Conservation (phyloP, 2,797 vertebrate species). For the Acropternis orthonyx region DNA sequence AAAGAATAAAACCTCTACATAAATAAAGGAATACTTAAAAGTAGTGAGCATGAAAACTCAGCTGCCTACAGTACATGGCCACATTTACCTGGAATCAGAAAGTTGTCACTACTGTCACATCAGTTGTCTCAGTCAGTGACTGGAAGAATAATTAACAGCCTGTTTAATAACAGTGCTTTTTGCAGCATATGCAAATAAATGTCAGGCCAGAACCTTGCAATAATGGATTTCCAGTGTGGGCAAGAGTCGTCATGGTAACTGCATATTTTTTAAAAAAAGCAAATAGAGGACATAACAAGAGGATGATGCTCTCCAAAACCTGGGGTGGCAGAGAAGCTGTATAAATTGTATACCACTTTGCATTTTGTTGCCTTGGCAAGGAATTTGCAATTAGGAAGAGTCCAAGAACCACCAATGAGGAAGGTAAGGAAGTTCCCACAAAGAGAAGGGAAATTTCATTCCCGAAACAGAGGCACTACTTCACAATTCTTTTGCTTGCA, state of each 20-base stretch:
- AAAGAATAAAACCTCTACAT: not conserved
- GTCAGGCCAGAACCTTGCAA: slow-evolving; percentile 29
- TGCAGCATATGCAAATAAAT: not conserved
- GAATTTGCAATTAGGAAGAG: not conserved
- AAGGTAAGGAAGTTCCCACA: not conserved
- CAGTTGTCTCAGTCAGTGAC: not conserved
- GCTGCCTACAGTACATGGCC: not conserved
- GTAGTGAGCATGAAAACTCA: not conserved
- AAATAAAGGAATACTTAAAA: not conserved
- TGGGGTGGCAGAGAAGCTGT: not conserved
- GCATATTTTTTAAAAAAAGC: not conserved
- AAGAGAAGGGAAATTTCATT: not conserved
- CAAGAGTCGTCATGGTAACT: slow-evolving; percentile 50
- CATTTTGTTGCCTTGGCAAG: not conserved
- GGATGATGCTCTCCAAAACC: not conserved
- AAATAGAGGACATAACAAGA: not conserved
- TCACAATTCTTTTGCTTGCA: not conserved
- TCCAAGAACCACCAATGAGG: not conserved
- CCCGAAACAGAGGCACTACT: not conserved
- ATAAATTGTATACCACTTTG: not conserved
- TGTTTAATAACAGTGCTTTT: slow-evolving; percentile 48
- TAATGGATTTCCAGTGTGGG: slow-evolving; percentile 7
- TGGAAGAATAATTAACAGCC: slow-evolving; percentile 5
- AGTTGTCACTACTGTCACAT: not conserved
- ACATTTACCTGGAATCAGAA: not conserved